A percentile compares a stretch with the other conserved stretches of the same genome.
Conservation (phyloP, 2,797 vertebrate species). For the Gambusia yucatana region DNA sequence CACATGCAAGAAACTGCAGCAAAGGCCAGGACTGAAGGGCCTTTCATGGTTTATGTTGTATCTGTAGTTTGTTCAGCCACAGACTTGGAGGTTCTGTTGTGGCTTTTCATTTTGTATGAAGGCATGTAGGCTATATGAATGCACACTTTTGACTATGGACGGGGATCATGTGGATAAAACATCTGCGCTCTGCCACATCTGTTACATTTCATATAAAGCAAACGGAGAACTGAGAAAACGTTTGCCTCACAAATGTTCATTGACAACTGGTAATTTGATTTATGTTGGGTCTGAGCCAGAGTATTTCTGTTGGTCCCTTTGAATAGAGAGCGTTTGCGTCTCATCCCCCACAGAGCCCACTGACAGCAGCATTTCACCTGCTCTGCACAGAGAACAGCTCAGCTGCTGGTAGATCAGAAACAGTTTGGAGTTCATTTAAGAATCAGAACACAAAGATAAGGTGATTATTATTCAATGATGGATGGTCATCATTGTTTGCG, state of each 20-base stretch:
- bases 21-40: constrained; percentile 48
- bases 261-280: constrained; percentile 46
- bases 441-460: neutral
- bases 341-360: neutral
- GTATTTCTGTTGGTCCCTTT: constrained; percentile 32
- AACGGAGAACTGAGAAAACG: constrained; percentile 30
- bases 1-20: constrained; percentile 44
- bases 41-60: constrained; percentile 63
- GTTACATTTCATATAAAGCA: constrained; percentile 44
- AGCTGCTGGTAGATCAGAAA: constrained; percentile 11
- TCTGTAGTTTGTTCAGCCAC: constrained; percentile 68
- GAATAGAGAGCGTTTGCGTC: neutral
- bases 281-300: constrained; percentile 41
- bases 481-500: neutral
- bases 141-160: constrained; percentile 41
- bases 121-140: constrained; percentile 46
- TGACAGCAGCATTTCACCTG: constrained; percentile 22
- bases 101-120: constrained; percentile 53
- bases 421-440: neutral
- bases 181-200: constrained; percentile 59
- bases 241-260: constrained; percentile 57
- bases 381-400: constrained; percentile 4
- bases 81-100: constrained; percentile 65
- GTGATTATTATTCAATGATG: neutral
- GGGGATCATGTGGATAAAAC: constrained; percentile 47